Evolutionary conservation across 2,113 vertebrate genomes (phyloP).

Genomic region (Merops nubicus): DNA sequence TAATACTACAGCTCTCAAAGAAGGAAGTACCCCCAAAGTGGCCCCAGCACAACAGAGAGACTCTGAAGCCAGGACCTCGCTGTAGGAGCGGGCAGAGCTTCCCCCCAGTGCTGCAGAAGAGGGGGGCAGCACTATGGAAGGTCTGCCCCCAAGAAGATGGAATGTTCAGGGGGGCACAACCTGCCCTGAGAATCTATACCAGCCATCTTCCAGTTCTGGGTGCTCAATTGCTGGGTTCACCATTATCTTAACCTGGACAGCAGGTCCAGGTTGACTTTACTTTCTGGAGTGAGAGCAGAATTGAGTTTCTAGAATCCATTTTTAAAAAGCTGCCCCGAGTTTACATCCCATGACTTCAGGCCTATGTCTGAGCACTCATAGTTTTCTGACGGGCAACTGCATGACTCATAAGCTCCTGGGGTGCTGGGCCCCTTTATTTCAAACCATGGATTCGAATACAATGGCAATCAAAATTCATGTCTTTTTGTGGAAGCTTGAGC

Average conservation of each 20-base stretch:
- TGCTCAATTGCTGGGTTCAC: not conserved
- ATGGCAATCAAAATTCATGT: not conserved
- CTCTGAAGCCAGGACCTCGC: not conserved
- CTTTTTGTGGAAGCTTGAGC: not conserved
- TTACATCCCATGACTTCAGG: not conserved
- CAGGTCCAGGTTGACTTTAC: not conserved
- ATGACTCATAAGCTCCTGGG: fast-evolving
- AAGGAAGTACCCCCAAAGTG: not conserved
- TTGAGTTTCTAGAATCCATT: not conserved
- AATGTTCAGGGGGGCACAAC: not conserved
- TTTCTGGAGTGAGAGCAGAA: not conserved
- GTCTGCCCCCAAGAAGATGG: not conserved
- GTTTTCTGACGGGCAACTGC: not conserved
- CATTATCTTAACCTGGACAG: not conserved
- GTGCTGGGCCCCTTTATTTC: not conserved
- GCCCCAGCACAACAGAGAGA: not conserved
- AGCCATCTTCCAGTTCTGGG: not conserved
- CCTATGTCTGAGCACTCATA: not conserved
- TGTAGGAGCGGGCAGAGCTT: not conserved
- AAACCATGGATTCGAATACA: not conserved
- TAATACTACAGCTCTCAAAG: not conserved
- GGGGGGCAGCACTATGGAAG: not conserved
- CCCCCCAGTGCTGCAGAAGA: not conserved
- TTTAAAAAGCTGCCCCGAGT: not conserved
- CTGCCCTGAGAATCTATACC: not conserved